phyloP scores from a whole-genome alignment of 2,797 vertebrate genomes.

The Pseudomugil gertrudae region DNA sequence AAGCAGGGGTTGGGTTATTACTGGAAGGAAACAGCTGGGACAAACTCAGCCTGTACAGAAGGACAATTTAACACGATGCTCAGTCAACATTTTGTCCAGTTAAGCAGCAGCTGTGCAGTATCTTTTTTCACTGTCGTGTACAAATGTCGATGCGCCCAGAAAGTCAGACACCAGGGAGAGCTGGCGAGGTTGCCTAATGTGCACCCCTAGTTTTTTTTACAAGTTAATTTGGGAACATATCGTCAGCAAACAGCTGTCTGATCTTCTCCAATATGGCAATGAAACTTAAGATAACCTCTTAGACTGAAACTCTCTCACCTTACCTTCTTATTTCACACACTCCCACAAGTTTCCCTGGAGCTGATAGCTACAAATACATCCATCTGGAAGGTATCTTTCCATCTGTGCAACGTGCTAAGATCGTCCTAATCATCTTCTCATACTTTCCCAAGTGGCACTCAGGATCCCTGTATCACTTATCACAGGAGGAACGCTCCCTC shows the following conservation, averaged over 20 bases:
- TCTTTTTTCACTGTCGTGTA: constrained; percentile 14
- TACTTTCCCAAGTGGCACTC: constrained; percentile 61
- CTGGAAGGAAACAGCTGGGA: background rate
- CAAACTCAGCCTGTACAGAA: background rate
- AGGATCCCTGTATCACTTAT: constrained; percentile 70
- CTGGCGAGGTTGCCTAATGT: background rate
- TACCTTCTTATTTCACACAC: constrained; percentile 10
- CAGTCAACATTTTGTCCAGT: constrained; percentile 25
- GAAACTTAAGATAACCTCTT: constrained; percentile 73
- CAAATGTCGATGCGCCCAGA: constrained; percentile 11
- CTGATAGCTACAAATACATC: constrained; percentile 29
- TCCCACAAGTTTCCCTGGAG: background rate
- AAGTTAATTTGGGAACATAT: constrained; percentile 65
- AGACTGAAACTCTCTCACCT: constrained; percentile 35
- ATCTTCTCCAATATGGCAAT: constrained; percentile 33
- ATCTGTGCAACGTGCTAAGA: constrained; percentile 55
- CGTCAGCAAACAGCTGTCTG: constrained; percentile 66
- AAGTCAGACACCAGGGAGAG: background rate
- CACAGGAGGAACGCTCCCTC: constrained; percentile 46
- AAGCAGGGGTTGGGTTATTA: background rate
- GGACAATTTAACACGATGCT: background rate
- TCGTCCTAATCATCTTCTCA: constrained; percentile 55
- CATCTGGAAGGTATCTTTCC: constrained; percentile 44
- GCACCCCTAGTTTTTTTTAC: constrained; percentile 35
- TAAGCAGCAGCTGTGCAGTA: constrained; percentile 14